Percentiles rank a stretch among this genome's conserved stretches.
Conservation (phyloP, 2,797 vertebrate genomes). For the Peromyscus melanophrys region DNA sequence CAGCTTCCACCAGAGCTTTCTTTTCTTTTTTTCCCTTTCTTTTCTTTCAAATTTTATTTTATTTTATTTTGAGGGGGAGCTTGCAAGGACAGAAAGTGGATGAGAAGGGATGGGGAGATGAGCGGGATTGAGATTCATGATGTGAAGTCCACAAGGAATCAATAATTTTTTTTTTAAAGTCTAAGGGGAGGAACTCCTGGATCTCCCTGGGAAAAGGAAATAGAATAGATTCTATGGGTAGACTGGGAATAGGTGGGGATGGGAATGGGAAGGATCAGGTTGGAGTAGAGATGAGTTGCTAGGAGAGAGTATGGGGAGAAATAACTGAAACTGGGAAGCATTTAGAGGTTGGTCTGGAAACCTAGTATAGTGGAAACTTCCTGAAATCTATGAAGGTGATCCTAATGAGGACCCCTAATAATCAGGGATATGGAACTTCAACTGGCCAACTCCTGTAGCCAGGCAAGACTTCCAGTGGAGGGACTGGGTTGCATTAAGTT, state of each 20-base stretch:
- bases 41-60: background rate
- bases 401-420: background rate
- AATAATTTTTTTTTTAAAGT: no score
- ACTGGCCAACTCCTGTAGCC: background rate
- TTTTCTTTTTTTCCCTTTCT: background rate
- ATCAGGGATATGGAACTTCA: background rate
- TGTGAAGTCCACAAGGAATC: background rate
- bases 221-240: background rate
- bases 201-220: background rate
- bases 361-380: background rate
- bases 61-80: background rate
- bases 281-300: background rate
- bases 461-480: background rate
- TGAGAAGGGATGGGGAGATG: background rate
- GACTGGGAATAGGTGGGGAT: accelerated
- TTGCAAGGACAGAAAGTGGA: background rate
- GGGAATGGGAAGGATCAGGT: no score
- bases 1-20: background rate
- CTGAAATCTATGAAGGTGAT: no score
- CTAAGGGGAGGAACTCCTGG: no score
- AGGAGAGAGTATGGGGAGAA: background rate
- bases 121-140: background rate
- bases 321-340: background rate
- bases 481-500: background rate
- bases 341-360: background rate